Evolutionary conservation across 2,888 invertebrate species (phyloP), one percentile per base, ranked within the genome.

Genomic region (Andrena hattorfiana): DNA sequence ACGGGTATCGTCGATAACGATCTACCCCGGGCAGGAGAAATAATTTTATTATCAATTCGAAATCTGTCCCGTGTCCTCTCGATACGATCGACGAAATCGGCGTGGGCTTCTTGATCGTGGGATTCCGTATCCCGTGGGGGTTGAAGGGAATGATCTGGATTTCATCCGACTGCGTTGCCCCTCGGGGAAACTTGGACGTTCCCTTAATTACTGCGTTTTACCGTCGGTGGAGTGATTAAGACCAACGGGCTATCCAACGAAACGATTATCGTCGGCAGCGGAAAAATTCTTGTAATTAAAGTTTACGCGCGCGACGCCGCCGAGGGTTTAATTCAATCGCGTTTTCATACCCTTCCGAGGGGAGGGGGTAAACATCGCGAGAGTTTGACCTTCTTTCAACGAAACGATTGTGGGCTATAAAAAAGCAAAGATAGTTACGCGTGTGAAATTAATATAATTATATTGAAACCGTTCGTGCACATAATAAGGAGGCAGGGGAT

Each of bases 181-280:
- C 89, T 82, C 71, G 85, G 89, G 91, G 85, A 81, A 86, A 85
- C 83, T 85, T 83, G 88, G 85, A 89, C 89, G 91, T 87, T 87
- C 86, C 91, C 89, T 91, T 92, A 92, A 92, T 92, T 92, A 92
- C 90, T 89, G 79, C 85, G 87, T 90, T 91, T 92, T 87, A 89
- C 81, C 85, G 85, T 86, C 76, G 84, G 35, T 48, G 59, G 73
- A 76, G 87, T 89, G 88, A 90, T 89, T 87, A 84, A 78, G 87
- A 83, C 75, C 77, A 84, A 83, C 64, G 56, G 68, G 69, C 59
- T 66, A 78, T 76, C 60, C 30, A n/a, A 56, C 64, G 80, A 71
- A 67, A 63, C 77, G 77, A 84, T 77, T 80, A 79, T 83, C 70
- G 51, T 83, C 56, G 8, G n/a, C 13, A 60, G 71, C 13, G n/a